These are phyloP conservation scores for Melanostigma gelatinosum DNA, from an alignment of 2,113 vertebrate species.

Conservation along the genomic window DNA sequence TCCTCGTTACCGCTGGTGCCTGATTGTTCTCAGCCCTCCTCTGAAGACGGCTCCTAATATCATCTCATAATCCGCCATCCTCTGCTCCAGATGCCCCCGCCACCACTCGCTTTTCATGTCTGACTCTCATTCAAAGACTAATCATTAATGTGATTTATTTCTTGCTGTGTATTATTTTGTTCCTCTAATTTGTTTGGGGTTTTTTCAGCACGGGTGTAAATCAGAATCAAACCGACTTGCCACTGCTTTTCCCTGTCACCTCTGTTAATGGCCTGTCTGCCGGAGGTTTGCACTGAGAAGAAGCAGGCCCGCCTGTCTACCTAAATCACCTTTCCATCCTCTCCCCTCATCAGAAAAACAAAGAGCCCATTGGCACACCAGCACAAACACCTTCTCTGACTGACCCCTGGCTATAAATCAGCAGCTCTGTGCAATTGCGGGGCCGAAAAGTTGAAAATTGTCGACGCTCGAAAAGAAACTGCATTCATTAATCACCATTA, in stretches of 20 bases:
- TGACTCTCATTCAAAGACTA: slow-evolving; percentile 71
- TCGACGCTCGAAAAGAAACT: slow-evolving; percentile 36
- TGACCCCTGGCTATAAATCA: slow-evolving; percentile 63
- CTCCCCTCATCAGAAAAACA: slow-evolving; percentile 74
- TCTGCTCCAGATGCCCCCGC: slow-evolving; percentile 74
- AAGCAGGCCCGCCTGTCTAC: slow-evolving; percentile 75
- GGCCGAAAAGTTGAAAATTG: slow-evolving; percentile 48
- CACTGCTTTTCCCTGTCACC: slow-evolving; percentile 75
- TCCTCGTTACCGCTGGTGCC: slow-evolving; percentile 65
- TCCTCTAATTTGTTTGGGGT: slow-evolving; percentile 78
- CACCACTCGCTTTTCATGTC: slow-evolving; percentile 66
- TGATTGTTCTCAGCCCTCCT: slow-evolving; percentile 73
- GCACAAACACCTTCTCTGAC: slow-evolving; percentile 71
- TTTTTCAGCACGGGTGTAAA: slow-evolving; percentile 74
- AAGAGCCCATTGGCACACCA: slow-evolving; percentile 74
- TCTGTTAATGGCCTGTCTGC: slow-evolving; percentile 75
- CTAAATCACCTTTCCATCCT: slow-evolving; percentile 75
- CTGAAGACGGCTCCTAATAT: slow-evolving; percentile 77
- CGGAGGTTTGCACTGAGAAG: slow-evolving; percentile 71
- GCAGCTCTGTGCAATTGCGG: slow-evolving; percentile 33
- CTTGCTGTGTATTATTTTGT: slow-evolving; percentile 77
- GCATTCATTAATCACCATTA: slow-evolving; percentile 68
- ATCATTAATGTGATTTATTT: slow-evolving; percentile 82
- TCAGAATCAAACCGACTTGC: slow-evolving; percentile 79
- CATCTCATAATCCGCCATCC: slow-evolving; percentile 73